Evolutionary conservation across 2,888 invertebrate genomes (phyloP), one percentile per base, ranked within the genome.

Genomic region (Micoletzkya japonica): DNA sequence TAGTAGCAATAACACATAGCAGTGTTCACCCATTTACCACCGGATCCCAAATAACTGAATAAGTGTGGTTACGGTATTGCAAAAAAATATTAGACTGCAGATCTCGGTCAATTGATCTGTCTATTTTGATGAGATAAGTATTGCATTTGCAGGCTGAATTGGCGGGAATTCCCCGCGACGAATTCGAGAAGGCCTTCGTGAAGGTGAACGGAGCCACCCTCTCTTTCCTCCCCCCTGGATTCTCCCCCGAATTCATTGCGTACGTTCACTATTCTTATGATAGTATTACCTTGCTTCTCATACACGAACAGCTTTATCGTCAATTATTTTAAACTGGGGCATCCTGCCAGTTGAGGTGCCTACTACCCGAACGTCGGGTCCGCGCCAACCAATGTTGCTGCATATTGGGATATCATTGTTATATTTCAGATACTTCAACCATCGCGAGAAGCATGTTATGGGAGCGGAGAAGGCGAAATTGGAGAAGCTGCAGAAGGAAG

Each of bases 401-500:
- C n/a, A n/a, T n/a, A n/a, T n/a, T n/a, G n/a, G n/a, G n/a, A n/a
- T n/a, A n/a, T n/a, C n/a, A n/a, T n/a, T n/a, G n/a, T n/a, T n/a
- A n/a, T n/a, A n/a, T n/a, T n/a, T 1, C 72, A 81, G 81, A 34
- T 82, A 78, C 68, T 79, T 77, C 71, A 61, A 74, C 1, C 61
- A 78, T 63, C 77, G 82, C 24, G 81, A 82, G 63, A 44, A 71
- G 26, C 64, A 64, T 59, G 70, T 77, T 2, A 73, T 81, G 50
- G 70, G 72, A 1, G 74, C 74, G 39, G 81, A 78, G 56, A 72
- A 76, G 72, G 72, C 73, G 52, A 72, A 75, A 59, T 70, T 80
- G 20, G 71, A 70, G 20, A 59, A 63, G 34, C 54, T 64, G 20
- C 39, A 70, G 56, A 20, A 56, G 26, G 64, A 61, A n/a, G 71